Conservation (phyloP, 2,888 invertebrate genomes). For the Rotaria socialis region DNA sequence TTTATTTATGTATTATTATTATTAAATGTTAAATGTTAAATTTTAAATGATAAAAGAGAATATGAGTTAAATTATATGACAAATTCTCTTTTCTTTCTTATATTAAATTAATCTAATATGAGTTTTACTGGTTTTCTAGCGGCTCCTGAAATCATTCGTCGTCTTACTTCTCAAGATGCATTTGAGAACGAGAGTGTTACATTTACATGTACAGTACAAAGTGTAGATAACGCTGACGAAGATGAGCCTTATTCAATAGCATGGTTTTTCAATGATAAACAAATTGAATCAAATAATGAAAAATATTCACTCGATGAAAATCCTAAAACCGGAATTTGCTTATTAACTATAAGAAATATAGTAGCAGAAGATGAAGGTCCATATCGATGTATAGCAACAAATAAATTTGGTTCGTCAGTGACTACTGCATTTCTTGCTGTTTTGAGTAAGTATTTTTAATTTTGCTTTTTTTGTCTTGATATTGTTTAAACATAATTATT, state of each 20-base stretch:
- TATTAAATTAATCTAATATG: not conserved
- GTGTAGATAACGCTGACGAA: not conserved
- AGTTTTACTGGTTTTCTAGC: not conserved
- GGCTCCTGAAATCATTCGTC: conserved; percentile 20
- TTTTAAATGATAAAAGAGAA: not conserved
- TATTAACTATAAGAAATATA: conserved; percentile 49
- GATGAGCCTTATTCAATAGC: not conserved
- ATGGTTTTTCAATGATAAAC: conserved; percentile 25
- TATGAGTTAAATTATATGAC: too few relatives aligned
- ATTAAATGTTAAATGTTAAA: too few relatives aligned
- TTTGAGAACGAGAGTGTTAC: conserved; percentile 3
- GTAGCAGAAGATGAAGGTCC: conserved; percentile 54
- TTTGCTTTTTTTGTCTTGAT: too few relatives aligned
- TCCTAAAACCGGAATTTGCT: not conserved
- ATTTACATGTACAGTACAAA: conserved; percentile 25
- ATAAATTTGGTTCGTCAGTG: conserved; percentile 57
- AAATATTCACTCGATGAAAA: not conserved
- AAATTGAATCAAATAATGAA: not conserved
- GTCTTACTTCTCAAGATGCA: not conserved
- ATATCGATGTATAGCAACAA: conserved; percentile 57
- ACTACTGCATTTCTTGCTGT: conserved; percentile 57
- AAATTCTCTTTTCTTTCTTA: not conserved
- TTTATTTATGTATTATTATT: not conserved
- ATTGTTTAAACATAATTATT: not conserved
- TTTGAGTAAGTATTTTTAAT: not conserved